Evolutionary conservation across 2,888 invertebrate species (phyloP).

Genomic region (Globia sparganii): DNA sequence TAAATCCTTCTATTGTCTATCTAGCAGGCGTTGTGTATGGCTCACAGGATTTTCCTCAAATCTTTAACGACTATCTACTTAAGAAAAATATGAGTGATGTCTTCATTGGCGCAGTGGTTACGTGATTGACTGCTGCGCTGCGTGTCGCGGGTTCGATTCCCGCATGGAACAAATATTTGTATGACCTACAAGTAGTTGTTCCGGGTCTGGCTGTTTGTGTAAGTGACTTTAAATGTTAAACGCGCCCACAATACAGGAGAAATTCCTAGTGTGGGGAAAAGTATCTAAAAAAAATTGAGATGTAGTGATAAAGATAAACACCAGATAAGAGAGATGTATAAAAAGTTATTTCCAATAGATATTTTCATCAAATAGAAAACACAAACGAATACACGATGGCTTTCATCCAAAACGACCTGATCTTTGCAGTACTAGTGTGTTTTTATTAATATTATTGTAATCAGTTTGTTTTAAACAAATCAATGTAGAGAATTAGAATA

Average conservation of each 20-base stretch:
- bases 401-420: background rate
- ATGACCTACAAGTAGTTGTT: too few relatives aligned
- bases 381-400: constrained; percentile 27
- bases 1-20: background rate
- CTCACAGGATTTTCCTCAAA: background rate
- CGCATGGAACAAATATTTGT: too few relatives aligned
- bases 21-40: background rate
- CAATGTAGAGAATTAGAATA: too few relatives aligned
- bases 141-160: too few relatives aligned
- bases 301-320: too few relatives aligned
- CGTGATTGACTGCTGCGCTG: too few relatives aligned
- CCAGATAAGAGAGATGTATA: constrained; percentile 41
- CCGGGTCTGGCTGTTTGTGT: too few relatives aligned
- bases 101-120: too few relatives aligned
- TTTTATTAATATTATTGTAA: background rate
- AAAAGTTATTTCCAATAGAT: constrained; percentile 8
- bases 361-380: constrained; percentile 2
- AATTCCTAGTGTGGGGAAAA: too few relatives aligned
- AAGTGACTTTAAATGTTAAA: too few relatives aligned
- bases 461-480: background rate
- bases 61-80: constrained; percentile 26
- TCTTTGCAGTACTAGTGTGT: constrained; percentile 27
- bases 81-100: constrained; percentile 11
- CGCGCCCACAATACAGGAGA: too few relatives aligned
- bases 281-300: too few relatives aligned